Evolutionary conservation across 2,113 vertebrate genomes (phyloP).

Genomic region (Onychorhynchus coronatus): DNA sequence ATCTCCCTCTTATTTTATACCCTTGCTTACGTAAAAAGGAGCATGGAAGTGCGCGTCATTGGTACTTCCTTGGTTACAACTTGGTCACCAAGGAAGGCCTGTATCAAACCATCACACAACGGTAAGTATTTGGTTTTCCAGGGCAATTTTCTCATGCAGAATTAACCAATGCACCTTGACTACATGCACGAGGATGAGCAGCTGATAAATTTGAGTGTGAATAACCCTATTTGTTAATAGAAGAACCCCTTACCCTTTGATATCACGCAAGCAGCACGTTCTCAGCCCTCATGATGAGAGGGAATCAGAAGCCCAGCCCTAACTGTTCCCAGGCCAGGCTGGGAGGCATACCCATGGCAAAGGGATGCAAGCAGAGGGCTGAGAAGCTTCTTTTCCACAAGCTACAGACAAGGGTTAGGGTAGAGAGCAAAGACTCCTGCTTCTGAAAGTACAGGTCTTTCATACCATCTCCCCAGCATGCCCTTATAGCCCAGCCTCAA

Average conservation of each 20-base stretch:
- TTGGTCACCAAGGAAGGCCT: no score
- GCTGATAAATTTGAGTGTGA: background rate
- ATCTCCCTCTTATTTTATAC: no score
- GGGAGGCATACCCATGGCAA: background rate
- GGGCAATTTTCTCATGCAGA: background rate
- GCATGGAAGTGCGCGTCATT: no score
- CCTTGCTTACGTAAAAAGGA: no score
- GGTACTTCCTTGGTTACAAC: no score
- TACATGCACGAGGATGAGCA: background rate
- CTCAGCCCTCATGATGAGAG: background rate
- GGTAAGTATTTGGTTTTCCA: background rate
- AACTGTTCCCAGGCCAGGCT: accelerated
- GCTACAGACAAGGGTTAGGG: background rate
- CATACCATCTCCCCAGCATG: background rate
- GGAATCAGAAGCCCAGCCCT: background rate
- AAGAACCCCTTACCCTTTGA: background rate
- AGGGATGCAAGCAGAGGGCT: background rate
- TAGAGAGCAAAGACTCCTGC: background rate
- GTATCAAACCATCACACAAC: no score
- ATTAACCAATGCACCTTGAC: background rate
- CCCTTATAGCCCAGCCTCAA: background rate
- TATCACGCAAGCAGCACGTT: background rate
- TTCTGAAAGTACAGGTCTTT: background rate
- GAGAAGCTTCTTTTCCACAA: background rate
- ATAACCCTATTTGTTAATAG: background rate